A percentile compares a stretch with the other conserved stretches of the same genome.
phyloP scores from a whole-genome alignment of 2,888 invertebrate species.

The Coleophora deauratella region DNA sequence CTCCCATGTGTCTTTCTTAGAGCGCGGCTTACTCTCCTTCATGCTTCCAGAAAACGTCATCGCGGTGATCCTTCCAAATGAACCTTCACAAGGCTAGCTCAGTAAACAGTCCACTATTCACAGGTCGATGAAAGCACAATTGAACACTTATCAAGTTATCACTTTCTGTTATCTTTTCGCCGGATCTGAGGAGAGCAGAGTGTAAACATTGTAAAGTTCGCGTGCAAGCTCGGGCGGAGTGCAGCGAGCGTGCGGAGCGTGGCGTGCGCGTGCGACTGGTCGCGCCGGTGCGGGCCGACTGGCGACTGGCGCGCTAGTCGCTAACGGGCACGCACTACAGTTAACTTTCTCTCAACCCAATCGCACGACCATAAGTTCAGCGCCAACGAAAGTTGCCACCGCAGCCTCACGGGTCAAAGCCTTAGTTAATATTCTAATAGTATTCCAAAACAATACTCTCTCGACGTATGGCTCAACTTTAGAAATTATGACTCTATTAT shows the following conservation, averaged over 20 bases:
- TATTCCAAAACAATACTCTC: slow-evolving; percentile 14
- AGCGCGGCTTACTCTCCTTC: slow-evolving; percentile 63
- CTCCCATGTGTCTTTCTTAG: slow-evolving; percentile 62
- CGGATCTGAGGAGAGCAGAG: slow-evolving; percentile 27
- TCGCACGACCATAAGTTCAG: slow-evolving; percentile 48
- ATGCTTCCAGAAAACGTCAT: slow-evolving; percentile 66
- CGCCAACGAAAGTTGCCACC: slow-evolving; percentile 65
- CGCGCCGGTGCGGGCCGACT: slow-evolving; percentile 30
- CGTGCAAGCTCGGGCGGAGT: slow-evolving; percentile 13
- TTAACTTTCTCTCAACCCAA: slow-evolving; percentile 69
- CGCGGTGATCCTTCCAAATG: slow-evolving; percentile 45
- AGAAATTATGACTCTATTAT: background rate
- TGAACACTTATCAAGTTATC: slow-evolving; percentile 58
- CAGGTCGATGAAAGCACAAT: slow-evolving; percentile 15
- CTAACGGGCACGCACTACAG: slow-evolving; percentile 70
- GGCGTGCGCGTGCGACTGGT: slow-evolving; percentile 18
- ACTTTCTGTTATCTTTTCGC: slow-evolving; percentile 52
- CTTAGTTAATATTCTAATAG: slow-evolving; percentile 42
- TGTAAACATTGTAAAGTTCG: slow-evolving; percentile 39
- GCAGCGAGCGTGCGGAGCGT: slow-evolving; percentile 13
- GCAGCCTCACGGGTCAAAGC: slow-evolving; percentile 58
- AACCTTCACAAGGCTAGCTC: slow-evolving; percentile 27
- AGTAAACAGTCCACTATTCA: slow-evolving; percentile 25
- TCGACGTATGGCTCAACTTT: background rate
- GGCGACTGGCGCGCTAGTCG: slow-evolving; percentile 17